phyloP scores from a whole-genome alignment of 2,113 vertebrate genomes.

The Megalops atlanticus region DNA sequence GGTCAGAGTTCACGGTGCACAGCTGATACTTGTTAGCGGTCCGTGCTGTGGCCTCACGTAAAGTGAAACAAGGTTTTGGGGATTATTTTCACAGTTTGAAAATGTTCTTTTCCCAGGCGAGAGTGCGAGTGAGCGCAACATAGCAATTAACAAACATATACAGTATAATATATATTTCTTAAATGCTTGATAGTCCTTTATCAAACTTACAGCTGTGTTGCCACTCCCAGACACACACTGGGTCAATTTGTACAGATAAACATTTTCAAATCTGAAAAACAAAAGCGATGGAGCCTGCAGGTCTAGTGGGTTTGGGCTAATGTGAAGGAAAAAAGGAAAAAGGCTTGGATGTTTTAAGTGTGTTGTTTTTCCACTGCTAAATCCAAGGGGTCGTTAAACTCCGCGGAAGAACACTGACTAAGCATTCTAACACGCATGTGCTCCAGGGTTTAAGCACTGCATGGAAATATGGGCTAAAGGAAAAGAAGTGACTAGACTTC shows the following conservation, averaged over 20 bases:
- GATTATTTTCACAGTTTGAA: slow-evolving; percentile 68
- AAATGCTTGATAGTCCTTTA: neutral
- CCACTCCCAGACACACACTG: neutral
- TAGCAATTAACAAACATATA: neutral
- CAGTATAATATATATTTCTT: no score
- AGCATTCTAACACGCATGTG: slow-evolving; percentile 47
- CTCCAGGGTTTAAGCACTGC: slow-evolving; percentile 1
- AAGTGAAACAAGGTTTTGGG: slow-evolving; percentile 57
- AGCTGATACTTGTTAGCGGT: slow-evolving; percentile 65
- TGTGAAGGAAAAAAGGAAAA: slow-evolving; percentile 20
- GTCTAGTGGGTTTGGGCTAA: slow-evolving; percentile 55
- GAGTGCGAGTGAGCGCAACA: neutral
- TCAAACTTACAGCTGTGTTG: neutral
- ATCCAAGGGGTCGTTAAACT: slow-evolving; percentile 53
- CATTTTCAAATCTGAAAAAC: neutral
- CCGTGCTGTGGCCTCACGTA: slow-evolving; percentile 43
- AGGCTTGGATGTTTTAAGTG: slow-evolving; percentile 22
- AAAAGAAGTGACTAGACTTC: neutral
- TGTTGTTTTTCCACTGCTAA: slow-evolving; percentile 57
- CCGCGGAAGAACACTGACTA: slow-evolving; percentile 37
- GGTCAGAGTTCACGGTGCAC: slow-evolving; percentile 44
- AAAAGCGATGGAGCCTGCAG: slow-evolving; percentile 47
- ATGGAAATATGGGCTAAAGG: neutral
- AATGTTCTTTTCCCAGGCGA: slow-evolving; percentile 42
- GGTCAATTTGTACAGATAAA: neutral